phyloP scores from a whole-genome alignment of 1,140 invertebrate species.

The Diachasmimorpha longicaudata region DNA sequence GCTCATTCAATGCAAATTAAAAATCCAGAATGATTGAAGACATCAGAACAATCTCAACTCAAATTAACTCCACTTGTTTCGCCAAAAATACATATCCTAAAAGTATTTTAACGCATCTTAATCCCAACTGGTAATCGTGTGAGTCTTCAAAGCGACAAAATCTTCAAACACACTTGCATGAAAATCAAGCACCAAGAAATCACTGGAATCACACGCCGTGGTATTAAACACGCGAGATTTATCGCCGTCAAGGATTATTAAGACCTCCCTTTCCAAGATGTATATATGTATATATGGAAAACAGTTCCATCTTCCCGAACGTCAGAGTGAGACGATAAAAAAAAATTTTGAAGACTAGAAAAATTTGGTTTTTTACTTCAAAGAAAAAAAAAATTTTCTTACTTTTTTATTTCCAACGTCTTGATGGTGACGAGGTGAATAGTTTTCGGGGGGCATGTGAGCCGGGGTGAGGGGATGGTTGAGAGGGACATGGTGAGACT shows the following conservation, averaged over 20 bases:
- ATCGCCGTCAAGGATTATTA: neutral
- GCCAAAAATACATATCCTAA: slow-evolving; percentile 34
- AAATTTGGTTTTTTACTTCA: neutral
- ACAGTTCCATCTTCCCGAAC: neutral
- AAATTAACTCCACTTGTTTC: neutral
- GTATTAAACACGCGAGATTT: slow-evolving; percentile 1
- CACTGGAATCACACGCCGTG: neutral
- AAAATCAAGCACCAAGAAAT: neutral
- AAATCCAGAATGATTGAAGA: neutral
- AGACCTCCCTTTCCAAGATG: neutral
- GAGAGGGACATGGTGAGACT: slow-evolving; percentile 12
- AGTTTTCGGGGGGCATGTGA: neutral
- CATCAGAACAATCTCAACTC: neutral
- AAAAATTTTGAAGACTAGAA: neutral
- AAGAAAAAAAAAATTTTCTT: no score
- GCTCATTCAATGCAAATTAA: neutral
- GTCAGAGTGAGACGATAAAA: neutral
- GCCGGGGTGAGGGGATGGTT: neutral
- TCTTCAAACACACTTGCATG: neutral
- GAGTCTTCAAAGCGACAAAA: neutral
- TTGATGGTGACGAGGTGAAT: neutral
- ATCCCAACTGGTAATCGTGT: neutral
- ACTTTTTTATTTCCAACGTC: neutral
- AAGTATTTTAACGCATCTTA: neutral
- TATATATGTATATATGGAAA: neutral